A percentile compares a stretch with the other conserved stretches of the same genome.
phyloP scores from a whole-genome alignment of 2,797 vertebrate genomes.

The Ataeniobius toweri region DNA sequence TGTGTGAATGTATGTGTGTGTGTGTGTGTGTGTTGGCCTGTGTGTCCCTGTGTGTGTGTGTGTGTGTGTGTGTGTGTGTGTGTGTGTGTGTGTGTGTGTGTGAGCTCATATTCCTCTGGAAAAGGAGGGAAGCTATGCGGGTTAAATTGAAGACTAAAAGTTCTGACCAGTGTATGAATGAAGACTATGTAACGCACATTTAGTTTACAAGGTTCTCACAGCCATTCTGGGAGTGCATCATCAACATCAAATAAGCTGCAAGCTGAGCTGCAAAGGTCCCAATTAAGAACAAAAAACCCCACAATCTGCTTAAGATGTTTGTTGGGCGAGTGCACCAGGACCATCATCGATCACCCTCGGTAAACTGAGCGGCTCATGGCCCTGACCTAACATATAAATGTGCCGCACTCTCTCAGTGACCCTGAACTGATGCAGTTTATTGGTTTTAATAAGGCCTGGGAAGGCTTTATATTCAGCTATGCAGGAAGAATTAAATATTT shows the following conservation, averaged over 20 bases:
- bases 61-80: constrained; percentile 27
- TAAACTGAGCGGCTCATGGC: constrained; percentile 79
- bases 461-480: constrained; percentile 48
- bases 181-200: constrained; percentile 70
- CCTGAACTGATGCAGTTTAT: constrained; percentile 72
- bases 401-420: constrained; percentile 69
- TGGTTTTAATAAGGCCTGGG: constrained; percentile 80
- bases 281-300: constrained; percentile 84
- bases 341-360: constrained; percentile 82
- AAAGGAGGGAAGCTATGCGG: constrained; percentile 69
- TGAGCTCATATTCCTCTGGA: constrained; percentile 36
- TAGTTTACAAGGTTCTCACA: constrained; percentile 76
- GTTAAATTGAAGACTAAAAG: constrained; percentile 79
- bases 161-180: constrained; percentile 71
- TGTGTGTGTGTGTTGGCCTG: constrained; percentile 34
- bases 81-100: constrained; percentile 30
- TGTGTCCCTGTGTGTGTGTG: constrained; percentile 23
- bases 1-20: constrained; percentile 33
- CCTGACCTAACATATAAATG: constrained; percentile 81
- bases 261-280: constrained; percentile 82
- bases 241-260: constrained; percentile 79
- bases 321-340: constrained; percentile 75
- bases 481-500: constrained; percentile 1
- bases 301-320: constrained; percentile 82
- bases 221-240: constrained; percentile 81